phyloP scores from a whole-genome alignment of 2,888 invertebrate species.

The Idaea aversata region DNA sequence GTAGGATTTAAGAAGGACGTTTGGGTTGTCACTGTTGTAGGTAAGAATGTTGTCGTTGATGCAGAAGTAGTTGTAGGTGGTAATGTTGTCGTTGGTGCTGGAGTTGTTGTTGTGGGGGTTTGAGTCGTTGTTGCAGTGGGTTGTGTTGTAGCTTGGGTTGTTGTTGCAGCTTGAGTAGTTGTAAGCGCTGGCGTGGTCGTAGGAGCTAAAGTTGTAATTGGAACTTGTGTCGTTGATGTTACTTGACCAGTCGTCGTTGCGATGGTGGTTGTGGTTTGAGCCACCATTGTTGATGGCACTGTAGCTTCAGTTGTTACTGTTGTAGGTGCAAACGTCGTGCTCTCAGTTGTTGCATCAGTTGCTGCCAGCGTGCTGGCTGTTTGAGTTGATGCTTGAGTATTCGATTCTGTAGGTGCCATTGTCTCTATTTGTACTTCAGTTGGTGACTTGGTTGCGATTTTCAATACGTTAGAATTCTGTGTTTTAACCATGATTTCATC shows the following conservation, averaged over 20 bases:
- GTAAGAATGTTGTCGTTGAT: conserved; percentile 26
- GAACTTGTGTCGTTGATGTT: conserved; percentile 36
- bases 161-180: conserved; percentile 26
- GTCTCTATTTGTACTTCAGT: conserved; percentile 38
- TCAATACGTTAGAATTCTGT: conserved; percentile 69
- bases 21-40: conserved; percentile 28
- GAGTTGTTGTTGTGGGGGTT: conserved; percentile 17
- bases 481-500: conserved; percentile 64
- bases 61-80: conserved; percentile 31
- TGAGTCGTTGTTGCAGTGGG: conserved; percentile 17
- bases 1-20: conserved; percentile 20
- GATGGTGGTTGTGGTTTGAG: conserved; percentile 35
- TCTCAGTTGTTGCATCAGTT: conserved; percentile 13
- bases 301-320: conserved; percentile 16
- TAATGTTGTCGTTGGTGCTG: conserved; percentile 28
- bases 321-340: conserved; percentile 20
- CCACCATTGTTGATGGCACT: conserved; percentile 26
- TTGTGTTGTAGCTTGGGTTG: conserved; percentile 23
- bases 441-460: conserved; percentile 61
- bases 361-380: conserved; percentile 4
- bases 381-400: conserved; percentile 29
- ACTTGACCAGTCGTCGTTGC: conserved; percentile 33
- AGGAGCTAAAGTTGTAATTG: conserved; percentile 32
- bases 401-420: conserved; percentile 42
- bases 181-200: conserved; percentile 30